Evolutionary conservation across 2,888 invertebrate species (phyloP), one percentile per base, ranked within the genome.

Genomic region (Hypolimnas misippus): DNA sequence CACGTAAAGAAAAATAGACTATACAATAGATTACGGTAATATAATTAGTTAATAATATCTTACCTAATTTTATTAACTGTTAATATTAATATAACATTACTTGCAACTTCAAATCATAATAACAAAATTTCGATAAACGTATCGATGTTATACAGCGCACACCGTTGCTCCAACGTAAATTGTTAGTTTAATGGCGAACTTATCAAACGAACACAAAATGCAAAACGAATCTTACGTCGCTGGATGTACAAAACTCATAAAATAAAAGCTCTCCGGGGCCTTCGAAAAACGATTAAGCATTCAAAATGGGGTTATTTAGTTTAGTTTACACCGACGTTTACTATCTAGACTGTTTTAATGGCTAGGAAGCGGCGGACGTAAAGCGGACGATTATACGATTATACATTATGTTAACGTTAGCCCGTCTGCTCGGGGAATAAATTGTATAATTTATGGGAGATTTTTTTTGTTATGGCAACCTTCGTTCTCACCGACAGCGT

Each of bases 251-350:
- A 58, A 62, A 64, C 51, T 73, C 73, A 73, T 75, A 73, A 76
- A 74, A 73, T 72, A 71, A 64, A 67, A 60, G 65, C 62, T 52
- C 68, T 63, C 59, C 66, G 73, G n/a, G 63, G 70, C 73, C 76
- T 79, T 79, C 76, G 77, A 70, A 81, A 79, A 79, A 72, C 83
- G 80, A 84, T 86, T 85, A 84, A 81, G 76, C 78, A 80, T 82
- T 81, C 73, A 82, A 82, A 84, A 80, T 77, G 76, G 77, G 84
- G 77, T 78, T 83, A 84, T 88, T 86, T 78, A 80, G 86, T 82
- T 78, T 79, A 82, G 83, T 89, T 89, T 89, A 89, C 83, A 76
- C 62, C 73, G 89, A 89, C 87, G 78, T 88, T 89, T 87, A 89
- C 78, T 84, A 83, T 84, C 87, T 87, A 87, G 87, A 82, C 85